These are phyloP conservation scores for Lepidonotus clava DNA, from an alignment of 2,888 invertebrate species.

Conservation along the genomic window DNA sequence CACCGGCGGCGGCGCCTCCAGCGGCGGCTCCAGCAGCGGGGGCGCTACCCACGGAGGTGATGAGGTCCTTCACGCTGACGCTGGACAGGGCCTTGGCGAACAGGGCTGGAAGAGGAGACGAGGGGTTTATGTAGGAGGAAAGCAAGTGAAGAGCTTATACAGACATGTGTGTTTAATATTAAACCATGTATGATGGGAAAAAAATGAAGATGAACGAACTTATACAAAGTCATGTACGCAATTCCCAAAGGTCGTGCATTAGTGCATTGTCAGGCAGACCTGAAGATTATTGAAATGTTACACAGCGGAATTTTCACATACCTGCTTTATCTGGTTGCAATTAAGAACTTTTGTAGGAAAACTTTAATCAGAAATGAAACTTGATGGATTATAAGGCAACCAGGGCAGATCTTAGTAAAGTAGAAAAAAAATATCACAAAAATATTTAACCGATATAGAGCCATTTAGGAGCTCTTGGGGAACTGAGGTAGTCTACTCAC, in stretches of 20 bases:
- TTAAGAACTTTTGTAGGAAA: too few relatives aligned
- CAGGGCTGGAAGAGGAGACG: conserved; percentile 83
- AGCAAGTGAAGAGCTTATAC: too few relatives aligned
- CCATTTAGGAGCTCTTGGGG: not conserved
- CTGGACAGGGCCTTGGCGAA: conserved; percentile 98
- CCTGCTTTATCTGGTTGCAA: too few relatives aligned
- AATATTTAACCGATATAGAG: not conserved
- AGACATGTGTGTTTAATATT: too few relatives aligned
- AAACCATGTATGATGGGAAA: not conserved
- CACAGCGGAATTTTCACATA: too few relatives aligned
- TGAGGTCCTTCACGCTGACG: conserved; percentile 94
- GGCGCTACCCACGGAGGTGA: conserved; percentile 95
- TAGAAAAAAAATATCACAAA: not conserved
- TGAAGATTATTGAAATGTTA: too few relatives aligned
- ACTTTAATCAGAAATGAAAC: not conserved
- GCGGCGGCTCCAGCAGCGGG: conserved; percentile 90
- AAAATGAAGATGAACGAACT: not conserved
- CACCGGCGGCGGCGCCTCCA: conserved; percentile 73
- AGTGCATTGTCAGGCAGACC: too few relatives aligned
- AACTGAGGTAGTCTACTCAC: conserved; percentile 65
- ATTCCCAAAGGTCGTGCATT: too few relatives aligned
- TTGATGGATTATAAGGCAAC: not conserved
- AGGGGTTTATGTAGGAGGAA: too few relatives aligned
- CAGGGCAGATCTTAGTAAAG: not conserved
- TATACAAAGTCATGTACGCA: too few relatives aligned